Evolutionary conservation across 1,140 invertebrate genomes (phyloP).

Genomic region (Tigriopus japonicus): DNA sequence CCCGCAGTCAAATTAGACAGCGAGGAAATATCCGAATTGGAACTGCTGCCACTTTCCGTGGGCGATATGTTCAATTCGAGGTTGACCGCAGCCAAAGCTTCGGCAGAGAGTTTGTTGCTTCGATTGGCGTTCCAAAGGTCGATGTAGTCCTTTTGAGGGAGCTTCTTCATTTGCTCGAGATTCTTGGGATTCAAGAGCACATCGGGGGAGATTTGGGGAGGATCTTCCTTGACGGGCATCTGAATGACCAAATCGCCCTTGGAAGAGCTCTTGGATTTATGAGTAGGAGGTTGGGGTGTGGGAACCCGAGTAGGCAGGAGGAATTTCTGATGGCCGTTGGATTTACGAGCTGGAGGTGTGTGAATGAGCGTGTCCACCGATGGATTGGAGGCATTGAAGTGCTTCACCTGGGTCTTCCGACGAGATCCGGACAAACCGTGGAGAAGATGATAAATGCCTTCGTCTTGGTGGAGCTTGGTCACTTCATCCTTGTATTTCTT

Average conservation of each 20-base stretch:
- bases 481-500: background rate
- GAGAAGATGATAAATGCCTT: background rate
- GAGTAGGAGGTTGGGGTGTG: background rate
- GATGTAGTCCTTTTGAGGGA: background rate
- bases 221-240: background rate
- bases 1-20: background rate
- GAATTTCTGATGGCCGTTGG: background rate
- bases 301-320: background rate
- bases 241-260: background rate
- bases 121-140: background rate
- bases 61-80: background rate
- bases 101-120: background rate
- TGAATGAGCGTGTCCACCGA: background rate
- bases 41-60: background rate
- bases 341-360: background rate
- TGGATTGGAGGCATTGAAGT: background rate
- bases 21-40: background rate
- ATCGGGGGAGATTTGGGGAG: background rate
- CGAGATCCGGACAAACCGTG: background rate
- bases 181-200: background rate
- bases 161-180: background rate
- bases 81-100: background rate
- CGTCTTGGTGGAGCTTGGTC: slow-evolving; percentile 2
- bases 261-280: background rate
- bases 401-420: background rate